Percentiles rank a stretch among this genome's conserved stretches.
Evolutionary conservation across 1,140 invertebrate species (phyloP).

Genomic region (Solenopsis invicta): DNA sequence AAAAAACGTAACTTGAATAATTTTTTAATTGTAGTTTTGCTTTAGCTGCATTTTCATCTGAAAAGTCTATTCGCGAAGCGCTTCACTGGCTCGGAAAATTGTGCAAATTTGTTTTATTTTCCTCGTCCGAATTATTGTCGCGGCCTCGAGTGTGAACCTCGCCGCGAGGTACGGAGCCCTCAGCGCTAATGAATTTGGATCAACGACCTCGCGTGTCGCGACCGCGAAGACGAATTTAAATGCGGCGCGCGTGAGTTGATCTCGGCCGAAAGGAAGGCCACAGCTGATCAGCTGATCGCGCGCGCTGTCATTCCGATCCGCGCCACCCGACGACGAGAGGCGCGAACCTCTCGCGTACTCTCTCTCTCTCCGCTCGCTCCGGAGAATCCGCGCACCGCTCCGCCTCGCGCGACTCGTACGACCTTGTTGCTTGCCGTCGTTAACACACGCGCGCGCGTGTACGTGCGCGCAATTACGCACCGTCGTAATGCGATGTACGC

Average conservation of each 20-base stretch:
- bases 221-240: constrained; percentile 64
- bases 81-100: neutral
- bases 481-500: neutral
- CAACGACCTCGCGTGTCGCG: constrained; percentile 63
- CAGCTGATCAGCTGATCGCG: constrained; percentile 75
- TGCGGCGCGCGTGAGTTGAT: constrained; percentile 44
- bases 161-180: neutral
- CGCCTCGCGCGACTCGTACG: constrained; percentile 32
- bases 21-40: neutral
- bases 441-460: constrained; percentile 31
- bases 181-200: constrained; percentile 31
- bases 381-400: neutral
- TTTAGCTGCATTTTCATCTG: neutral
- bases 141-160: neutral
- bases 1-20: neutral
- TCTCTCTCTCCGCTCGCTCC: neutral
- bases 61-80: neutral
- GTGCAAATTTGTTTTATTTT: neutral
- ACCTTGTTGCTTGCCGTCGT: constrained; percentile 62
- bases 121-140: neutral
- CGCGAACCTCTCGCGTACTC: constrained; percentile 43
- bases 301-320: constrained; percentile 68
- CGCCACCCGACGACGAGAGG: constrained; percentile 68
- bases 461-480: neutral
- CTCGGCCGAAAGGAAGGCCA: constrained; percentile 73